Percentiles rank a stretch among this genome's conserved stretches.
phyloP scores from a whole-genome alignment of 2,888 invertebrate genomes.

The Hofmannophila pseudospretella region DNA sequence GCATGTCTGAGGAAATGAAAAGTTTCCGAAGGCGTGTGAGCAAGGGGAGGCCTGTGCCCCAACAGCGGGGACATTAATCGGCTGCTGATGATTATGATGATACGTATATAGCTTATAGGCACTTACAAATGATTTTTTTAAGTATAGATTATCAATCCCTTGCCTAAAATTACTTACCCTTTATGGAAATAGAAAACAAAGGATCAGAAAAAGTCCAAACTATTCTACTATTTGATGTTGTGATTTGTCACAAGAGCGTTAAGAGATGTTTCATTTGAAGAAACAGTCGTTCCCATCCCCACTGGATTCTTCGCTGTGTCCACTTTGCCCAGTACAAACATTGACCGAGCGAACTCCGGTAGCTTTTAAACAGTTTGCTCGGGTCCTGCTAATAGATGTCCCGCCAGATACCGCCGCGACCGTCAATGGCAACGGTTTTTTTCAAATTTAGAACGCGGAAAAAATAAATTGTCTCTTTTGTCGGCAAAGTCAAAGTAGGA shows the following conservation, averaged over 20 bases:
- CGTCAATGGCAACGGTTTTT: constrained; percentile 22
- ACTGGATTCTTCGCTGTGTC: constrained; percentile 26
- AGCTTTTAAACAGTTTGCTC: constrained; percentile 69
- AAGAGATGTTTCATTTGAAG: constrained; percentile 5
- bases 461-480: constrained; percentile 18
- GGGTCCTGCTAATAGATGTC: constrained; percentile 66
- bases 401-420: constrained; percentile 38
- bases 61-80: too few species aligned
- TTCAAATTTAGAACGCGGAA: constrained; percentile 32
- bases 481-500: constrained; percentile 16
- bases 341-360: constrained; percentile 68
- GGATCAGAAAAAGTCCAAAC: too few species aligned
- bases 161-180: too few species aligned
- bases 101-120: too few species aligned
- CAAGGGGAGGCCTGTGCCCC: too few species aligned
- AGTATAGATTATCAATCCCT: too few species aligned
- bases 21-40: too few species aligned
- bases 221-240: background rate
- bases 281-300: constrained; percentile 30
- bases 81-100: too few species aligned
- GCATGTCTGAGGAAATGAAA: too few species aligned
- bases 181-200: too few species aligned
- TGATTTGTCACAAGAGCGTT: background rate
- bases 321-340: constrained; percentile 43
- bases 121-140: too few species aligned